phyloP scores from a whole-genome alignment of 1,140 invertebrate species.

The Delia radicum region DNA sequence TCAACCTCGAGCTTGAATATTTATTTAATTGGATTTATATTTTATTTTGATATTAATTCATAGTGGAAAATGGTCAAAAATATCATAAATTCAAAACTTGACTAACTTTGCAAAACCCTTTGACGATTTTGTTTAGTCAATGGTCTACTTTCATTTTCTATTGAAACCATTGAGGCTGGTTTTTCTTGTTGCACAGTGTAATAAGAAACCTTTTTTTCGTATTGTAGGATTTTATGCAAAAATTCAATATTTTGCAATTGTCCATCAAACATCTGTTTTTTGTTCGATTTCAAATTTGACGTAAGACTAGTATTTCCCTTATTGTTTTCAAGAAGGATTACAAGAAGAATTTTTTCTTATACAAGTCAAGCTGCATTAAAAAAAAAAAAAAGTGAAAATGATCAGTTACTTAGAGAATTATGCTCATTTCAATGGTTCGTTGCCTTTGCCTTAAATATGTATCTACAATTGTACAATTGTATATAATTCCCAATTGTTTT shows the following conservation, averaged over 20 bases:
- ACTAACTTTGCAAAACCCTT: no score
- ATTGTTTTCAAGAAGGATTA: background rate
- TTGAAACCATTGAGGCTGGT: no score
- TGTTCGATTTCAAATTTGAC: background rate
- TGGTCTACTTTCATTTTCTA: no score
- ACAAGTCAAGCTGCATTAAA: background rate
- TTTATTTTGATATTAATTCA: no score
- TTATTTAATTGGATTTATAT: no score
- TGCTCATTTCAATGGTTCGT: background rate
- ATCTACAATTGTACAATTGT: background rate
- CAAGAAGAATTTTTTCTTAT: background rate
- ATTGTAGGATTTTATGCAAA: background rate
- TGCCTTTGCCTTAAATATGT: background rate
- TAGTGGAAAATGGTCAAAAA: no score
- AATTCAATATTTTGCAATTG: background rate
- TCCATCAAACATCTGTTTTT: conserved; percentile 7
- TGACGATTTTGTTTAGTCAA: no score
- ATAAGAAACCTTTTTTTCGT: background rate
- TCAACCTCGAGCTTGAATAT: no score
- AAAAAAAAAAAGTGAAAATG: background rate
- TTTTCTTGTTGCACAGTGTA: no score
- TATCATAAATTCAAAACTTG: no score
- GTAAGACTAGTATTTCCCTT: background rate
- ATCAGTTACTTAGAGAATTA: background rate
- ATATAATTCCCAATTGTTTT: background rate